Evolutionary conservation across 2,888 invertebrate species (phyloP).

Genomic region (Xanthostigma xanthostigma): DNA sequence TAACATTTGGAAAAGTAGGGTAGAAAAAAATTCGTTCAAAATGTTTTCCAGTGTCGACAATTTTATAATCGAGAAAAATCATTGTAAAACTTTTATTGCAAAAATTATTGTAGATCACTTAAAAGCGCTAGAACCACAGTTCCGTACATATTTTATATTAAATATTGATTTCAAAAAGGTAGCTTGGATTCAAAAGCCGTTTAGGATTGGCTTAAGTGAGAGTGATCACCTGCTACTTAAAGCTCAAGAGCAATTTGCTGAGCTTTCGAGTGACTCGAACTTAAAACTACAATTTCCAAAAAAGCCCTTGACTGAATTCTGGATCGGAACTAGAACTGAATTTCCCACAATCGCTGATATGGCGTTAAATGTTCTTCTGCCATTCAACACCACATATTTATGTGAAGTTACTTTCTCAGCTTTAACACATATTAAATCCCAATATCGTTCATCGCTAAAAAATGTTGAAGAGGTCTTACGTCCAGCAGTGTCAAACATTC

Average conservation of each 20-base stretch:
- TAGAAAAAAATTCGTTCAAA: slow-evolving; percentile 12
- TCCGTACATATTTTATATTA: slow-evolving; percentile 11
- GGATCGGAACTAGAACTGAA: no score
- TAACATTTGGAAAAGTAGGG: slow-evolving; percentile 12
- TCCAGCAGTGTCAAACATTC: no score
- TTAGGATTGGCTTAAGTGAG: slow-evolving; percentile 9
- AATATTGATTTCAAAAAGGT: slow-evolving; percentile 10
- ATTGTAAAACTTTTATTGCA: slow-evolving; percentile 11
- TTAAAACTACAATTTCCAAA: slow-evolving; percentile 8
- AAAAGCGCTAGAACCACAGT: slow-evolving; percentile 11
- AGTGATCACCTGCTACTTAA: slow-evolving; percentile 8
- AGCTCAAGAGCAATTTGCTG: slow-evolving; percentile 12
- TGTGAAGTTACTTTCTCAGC: slow-evolving; percentile 12
- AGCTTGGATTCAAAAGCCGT: slow-evolving; percentile 11
- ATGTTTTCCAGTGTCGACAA: slow-evolving; percentile 13
- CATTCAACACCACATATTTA: slow-evolving; percentile 13
- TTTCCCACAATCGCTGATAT: no score
- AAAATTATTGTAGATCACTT: slow-evolving; percentile 12
- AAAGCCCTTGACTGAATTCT: slow-evolving; percentile 12
- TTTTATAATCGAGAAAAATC: slow-evolving; percentile 13
- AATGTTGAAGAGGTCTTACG: no score
- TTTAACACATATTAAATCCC: slow-evolving; percentile 11
- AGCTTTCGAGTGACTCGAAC: slow-evolving; percentile 12
- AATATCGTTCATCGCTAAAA: slow-evolving; percentile 14
- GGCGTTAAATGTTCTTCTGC: no score